Evolutionary conservation across 2,113 vertebrate genomes (phyloP).

Genomic region (Promerops cafer): DNA sequence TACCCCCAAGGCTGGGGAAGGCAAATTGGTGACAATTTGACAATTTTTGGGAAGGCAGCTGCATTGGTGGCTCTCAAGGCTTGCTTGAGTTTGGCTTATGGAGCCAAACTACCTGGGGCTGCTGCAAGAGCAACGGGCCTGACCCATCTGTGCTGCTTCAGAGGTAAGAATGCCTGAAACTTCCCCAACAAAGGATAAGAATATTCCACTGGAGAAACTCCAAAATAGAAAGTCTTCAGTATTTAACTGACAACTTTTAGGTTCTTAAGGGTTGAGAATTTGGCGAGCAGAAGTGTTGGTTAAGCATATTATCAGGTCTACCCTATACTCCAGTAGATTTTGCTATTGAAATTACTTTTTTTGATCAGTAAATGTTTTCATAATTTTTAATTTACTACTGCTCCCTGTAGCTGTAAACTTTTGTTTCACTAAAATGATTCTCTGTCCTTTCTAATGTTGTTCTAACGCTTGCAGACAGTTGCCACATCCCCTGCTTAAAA

Average conservation of each 20-base stretch:
- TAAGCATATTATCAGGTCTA: neutral
- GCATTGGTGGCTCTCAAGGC: accelerated
- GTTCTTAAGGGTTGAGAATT: neutral
- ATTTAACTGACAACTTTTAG: neutral
- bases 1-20: neutral
- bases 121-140: neutral
- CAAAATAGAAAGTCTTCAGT: neutral
- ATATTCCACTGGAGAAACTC: neutral
- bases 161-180: neutral
- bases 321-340: neutral
- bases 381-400: neutral
- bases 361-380: neutral
- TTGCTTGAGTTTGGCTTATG: neutral
- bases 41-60: too few species aligned
- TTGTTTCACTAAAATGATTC: neutral
- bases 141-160: neutral
- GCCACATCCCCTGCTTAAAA: neutral
- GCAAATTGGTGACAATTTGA: too few species aligned
- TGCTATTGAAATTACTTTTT: neutral
- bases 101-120: neutral
- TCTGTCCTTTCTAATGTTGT: neutral
- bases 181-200: neutral
- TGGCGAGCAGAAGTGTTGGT: neutral
- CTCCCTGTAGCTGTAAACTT: neutral
- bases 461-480: neutral